Conservation (phyloP, 2,797 vertebrate species). For the Cichlasoma orientale region DNA sequence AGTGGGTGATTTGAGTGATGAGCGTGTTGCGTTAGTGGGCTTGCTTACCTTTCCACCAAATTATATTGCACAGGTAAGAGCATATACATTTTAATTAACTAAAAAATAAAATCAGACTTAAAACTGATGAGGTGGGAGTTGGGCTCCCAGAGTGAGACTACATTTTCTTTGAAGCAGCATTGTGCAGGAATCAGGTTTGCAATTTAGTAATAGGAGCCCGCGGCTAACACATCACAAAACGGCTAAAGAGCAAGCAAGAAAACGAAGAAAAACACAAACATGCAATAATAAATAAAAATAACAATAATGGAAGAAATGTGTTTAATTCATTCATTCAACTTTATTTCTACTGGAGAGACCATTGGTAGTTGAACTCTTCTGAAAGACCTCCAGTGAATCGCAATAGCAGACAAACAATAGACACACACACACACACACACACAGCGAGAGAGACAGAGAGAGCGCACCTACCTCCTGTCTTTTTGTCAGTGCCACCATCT, state of each 20-base stretch:
- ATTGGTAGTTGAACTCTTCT: background rate
- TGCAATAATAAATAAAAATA: background rate
- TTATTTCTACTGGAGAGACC: background rate
- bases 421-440: background rate
- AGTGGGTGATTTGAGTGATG: conserved; percentile 52
- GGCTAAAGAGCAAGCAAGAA: background rate
- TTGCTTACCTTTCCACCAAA: conserved; percentile 33
- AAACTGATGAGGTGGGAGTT: background rate
- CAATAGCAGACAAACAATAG: background rate
- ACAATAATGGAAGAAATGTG: background rate
- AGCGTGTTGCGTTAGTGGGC: conserved; percentile 40
- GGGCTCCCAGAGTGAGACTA: background rate
- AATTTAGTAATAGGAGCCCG: background rate
- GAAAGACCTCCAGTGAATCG: no score
- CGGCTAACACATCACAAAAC: background rate
- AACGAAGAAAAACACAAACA: background rate
- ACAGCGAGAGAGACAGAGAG: no score
- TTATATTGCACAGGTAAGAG: conserved; percentile 29
- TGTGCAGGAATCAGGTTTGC: background rate
- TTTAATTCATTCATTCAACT: background rate
- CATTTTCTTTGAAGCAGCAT: background rate
- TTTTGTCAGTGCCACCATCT: no score
- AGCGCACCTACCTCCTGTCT: no score
- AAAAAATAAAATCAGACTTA: background rate
- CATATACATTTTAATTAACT: background rate